Evolutionary conservation across 2,113 vertebrate genomes (phyloP), one percentile per base, ranked within the genome.

Genomic region (Alectura lathami): DNA sequence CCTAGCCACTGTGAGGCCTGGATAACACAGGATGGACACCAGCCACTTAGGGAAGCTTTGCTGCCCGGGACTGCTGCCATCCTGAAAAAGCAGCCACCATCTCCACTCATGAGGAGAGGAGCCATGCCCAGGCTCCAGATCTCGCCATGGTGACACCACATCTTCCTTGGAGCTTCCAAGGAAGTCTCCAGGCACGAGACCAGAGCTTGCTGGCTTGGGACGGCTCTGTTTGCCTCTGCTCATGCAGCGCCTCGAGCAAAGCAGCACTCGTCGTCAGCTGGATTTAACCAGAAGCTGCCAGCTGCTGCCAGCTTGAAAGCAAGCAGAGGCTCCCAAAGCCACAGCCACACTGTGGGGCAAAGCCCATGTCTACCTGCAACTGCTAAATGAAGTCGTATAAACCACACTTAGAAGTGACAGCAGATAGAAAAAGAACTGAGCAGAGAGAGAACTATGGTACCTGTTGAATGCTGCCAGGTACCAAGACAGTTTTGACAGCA

Each of bases 111-210:
- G 18, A 54, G 70, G n/a, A 42, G 8, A 66, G 5, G 40, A 78
- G 16, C 29, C 56, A 32, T 84, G 7, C 3, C 3, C 0, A 36
- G 17, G 13, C 57, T 56, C 48, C 51, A 67, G 1, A 0, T 30
- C 45, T 70, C 42, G 8, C 24, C 0, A 0, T 9, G 26, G 29
- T 36, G 2, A 1, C 38, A 24, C 14, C 3, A 3, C 0, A 0
- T 79, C 53, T 47, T 78, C 29, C 56, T 30, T 60, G 26, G 47
- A 42, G 27, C 59, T 90, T 43, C 64, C 77, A 81, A 69, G 38
- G 26, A 82, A 12, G 20, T 24, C 66, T 72, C 16, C 47, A 76
- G 66, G 29, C 84, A 43, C 2, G 48, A 89, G 40, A 67, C 56
- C 48, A 86, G 57, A 63, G 4, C 36, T 86, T 34, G 48, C 38